Base-by-base conservation (phyloP, 2,888 invertebrate species). In the Rotaria sp. region DNA sequence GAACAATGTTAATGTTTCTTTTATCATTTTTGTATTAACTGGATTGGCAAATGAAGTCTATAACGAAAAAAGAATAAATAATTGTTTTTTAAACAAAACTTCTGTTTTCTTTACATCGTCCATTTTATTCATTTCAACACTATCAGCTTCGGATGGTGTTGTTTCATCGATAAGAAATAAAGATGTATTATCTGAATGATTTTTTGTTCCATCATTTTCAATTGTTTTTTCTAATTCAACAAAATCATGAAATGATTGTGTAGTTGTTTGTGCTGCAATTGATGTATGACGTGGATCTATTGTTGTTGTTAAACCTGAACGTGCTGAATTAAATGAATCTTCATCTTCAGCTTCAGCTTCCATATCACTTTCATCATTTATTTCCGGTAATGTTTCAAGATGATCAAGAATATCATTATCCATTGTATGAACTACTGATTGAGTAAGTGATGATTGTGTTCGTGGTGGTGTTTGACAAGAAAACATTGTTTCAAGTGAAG, bases 1-100 rank as follows among this genome's bases (percentile, higher is more conserved):
- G 80, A 80, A 80, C 11, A 45, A 26, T 41, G 80, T 80, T 15
- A 80, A 80, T 45, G 80, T 80, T 45, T 80, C 80, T 80, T 80
- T 80, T 5, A 80, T 80, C 80, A 80, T 80, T 41, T 80, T 41
- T 80, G 80, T 45, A 45, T 80, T 45, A 26, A 80, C 21, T 38
- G 67, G 67, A 67, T 67, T n/a, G n/a, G 45, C 80, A 80, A 80
- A 80, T n/a, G 41, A n/a, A 45, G 13, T 13, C 80, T 80, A n/a
- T 1, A 41, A 1, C 21, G 8, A 26, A 75, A 13, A 67, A 18
- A 50, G 4, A 5, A 50, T 50, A 18, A 4, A 18, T 18, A 50
- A 50, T 50, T 18, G 50, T 50, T 50, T 50, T 52, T 24, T 48
- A 48, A 41, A 5, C 3, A 5, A 5, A 5, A 41, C 8, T 21